Evolutionary conservation across 1,140 invertebrate species (phyloP).

Genomic region (Halictus rubicundus): DNA sequence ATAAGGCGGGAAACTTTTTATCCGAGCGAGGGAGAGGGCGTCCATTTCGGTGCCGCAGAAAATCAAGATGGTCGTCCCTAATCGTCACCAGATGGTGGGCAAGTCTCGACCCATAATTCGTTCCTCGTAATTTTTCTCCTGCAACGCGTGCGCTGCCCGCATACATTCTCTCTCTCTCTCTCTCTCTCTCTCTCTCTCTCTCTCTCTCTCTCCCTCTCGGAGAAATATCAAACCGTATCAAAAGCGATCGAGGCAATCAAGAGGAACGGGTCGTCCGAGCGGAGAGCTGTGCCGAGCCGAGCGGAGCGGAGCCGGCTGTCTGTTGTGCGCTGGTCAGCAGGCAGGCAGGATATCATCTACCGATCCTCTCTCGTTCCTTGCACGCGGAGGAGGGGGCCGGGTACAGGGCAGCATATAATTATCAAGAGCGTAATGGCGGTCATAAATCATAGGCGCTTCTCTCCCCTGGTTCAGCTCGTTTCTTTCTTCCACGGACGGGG

Average conservation of each 20-base stretch:
- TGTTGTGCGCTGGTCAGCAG: conserved; percentile 65
- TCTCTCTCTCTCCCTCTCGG: background rate
- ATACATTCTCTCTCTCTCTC: background rate
- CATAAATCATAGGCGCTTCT: conserved; percentile 81
- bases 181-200: too few relatives aligned
- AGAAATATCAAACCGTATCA: conserved; percentile 66
- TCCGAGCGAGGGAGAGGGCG: background rate
- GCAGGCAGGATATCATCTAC: conserved; percentile 77
- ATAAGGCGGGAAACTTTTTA: background rate
- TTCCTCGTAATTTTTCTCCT: conserved; percentile 38
- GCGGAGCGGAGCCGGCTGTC: conserved; percentile 24
- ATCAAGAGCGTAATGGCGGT: conserved; percentile 77
- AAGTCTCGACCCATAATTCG: conserved; percentile 6
- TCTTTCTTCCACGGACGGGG: conserved; percentile 62
- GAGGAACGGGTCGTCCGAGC: conserved; percentile 64
- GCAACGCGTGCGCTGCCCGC: conserved; percentile 24
- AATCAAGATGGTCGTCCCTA: conserved; percentile 3
- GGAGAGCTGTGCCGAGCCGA: conserved; percentile 24
- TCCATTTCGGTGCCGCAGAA: background rate
- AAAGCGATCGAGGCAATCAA: conserved; percentile 71
- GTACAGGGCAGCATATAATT: conserved; percentile 80
- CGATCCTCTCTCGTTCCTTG: conserved; percentile 65
- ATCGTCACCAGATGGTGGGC: conserved; percentile 42
- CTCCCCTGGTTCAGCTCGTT: conserved; percentile 65
- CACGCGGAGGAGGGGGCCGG: conserved; percentile 70